These are phyloP conservation scores for Azemiops feae DNA, from an alignment of 2,113 vertebrate species.

Conservation along the genomic window DNA sequence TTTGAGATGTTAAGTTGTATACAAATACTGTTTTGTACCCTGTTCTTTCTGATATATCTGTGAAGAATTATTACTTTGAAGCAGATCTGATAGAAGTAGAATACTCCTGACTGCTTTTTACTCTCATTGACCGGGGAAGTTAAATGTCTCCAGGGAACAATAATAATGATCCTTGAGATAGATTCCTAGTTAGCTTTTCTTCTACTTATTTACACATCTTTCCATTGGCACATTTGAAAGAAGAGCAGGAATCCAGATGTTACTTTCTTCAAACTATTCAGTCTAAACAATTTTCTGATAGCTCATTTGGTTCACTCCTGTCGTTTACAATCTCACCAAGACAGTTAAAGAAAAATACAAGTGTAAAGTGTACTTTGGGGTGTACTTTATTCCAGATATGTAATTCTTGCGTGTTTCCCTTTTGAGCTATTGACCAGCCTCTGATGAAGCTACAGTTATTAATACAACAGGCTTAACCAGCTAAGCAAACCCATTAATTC, in stretches of 20 bases:
- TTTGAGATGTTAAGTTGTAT: not conserved
- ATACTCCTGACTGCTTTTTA: not conserved
- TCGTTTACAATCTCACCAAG: conserved; percentile 53
- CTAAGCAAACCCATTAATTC: conserved; percentile 35
- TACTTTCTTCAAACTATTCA: conserved; percentile 31
- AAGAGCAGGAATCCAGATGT: not conserved
- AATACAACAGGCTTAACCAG: conserved; percentile 43
- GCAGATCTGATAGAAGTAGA: not conserved
- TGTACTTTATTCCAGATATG: conserved; percentile 46
- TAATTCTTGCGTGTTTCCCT: conserved; percentile 33
- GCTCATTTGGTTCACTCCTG: conserved; percentile 37
- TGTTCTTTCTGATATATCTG: not conserved
- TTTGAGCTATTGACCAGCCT: conserved; percentile 28
- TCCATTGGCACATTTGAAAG: not conserved
- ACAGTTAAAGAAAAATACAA: conserved; percentile 50
- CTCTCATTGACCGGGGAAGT: not conserved
- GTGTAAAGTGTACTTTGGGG: conserved; percentile 28
- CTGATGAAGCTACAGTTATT: conserved; percentile 36
- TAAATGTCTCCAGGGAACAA: conserved; percentile 22
- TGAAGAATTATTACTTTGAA: not conserved
- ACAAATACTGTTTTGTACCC: not conserved
- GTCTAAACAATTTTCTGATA: conserved; percentile 34
- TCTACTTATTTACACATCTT: conserved; percentile 2
- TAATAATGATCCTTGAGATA: conserved; percentile 15
- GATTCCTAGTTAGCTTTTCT: conserved; percentile 24